Percentiles rank a stretch among this genome's conserved stretches.
Conservation (phyloP, 2,888 invertebrate genomes). For the Catocala fraxini region DNA sequence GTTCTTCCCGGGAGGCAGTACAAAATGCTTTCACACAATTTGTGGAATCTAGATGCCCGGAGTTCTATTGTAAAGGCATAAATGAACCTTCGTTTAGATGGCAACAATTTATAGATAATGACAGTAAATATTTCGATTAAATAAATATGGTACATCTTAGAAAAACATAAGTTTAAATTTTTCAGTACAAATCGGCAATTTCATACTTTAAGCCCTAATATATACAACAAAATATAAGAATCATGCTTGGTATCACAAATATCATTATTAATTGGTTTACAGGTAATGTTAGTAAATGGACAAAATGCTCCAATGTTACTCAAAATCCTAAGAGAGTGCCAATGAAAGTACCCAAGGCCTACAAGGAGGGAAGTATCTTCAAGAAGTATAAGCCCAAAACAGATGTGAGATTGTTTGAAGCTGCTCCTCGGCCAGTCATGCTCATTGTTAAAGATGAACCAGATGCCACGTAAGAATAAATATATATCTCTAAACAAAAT, state of each 20-base stretch:
- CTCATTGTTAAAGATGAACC: constrained; percentile 83
- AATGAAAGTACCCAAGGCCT: constrained; percentile 90
- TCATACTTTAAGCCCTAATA: too few species aligned
- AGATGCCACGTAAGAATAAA: constrained; percentile 53
- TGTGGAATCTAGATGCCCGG: too few species aligned
- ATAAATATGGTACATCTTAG: too few species aligned
- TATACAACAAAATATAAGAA: neutral
- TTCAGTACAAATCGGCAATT: too few species aligned
- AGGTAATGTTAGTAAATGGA: constrained; percentile 94
- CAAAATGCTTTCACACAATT: too few species aligned
- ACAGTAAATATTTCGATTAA: too few species aligned
- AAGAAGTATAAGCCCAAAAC: constrained; percentile 88
- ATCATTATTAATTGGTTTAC: constrained; percentile 10
- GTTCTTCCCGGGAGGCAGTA: too few species aligned
- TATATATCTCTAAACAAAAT: too few species aligned
- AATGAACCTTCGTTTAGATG: too few species aligned
- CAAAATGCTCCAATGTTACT: constrained; percentile 92
- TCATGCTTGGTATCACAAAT: neutral
- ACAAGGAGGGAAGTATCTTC: constrained; percentile 88
- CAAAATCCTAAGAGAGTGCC: constrained; percentile 91
- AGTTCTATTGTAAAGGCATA: too few species aligned
- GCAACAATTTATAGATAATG: too few species aligned
- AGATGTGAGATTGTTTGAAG: constrained; percentile 86
- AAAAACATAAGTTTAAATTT: too few species aligned
- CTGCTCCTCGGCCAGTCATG: constrained; percentile 60